A percentile compares a stretch with the other conserved stretches of the same genome.
These are phyloP conservation scores for Dexiosoma caninum DNA, from an alignment of 2,888 invertebrate species.

Conservation along the genomic window DNA sequence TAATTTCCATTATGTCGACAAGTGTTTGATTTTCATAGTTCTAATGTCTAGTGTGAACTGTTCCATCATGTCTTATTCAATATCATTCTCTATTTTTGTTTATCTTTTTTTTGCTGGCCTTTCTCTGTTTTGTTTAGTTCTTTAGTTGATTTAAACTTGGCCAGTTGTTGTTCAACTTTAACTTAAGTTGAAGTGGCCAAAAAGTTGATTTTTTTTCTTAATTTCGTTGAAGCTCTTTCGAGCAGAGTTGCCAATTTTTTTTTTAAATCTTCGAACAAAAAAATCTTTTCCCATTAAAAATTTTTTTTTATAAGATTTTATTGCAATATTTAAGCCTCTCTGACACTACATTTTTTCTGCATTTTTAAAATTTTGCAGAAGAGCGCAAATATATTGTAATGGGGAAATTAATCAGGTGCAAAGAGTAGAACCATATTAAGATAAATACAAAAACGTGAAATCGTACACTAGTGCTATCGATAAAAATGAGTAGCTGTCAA, in stretches of 20 bases:
- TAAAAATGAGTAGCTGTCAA: too few relatives aligned
- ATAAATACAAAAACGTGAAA: too few relatives aligned
- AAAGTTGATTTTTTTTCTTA: background rate
- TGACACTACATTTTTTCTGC: too few relatives aligned
- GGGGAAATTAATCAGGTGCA: too few relatives aligned
- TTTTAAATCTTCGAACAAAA: background rate
- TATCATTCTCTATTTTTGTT: conserved; percentile 23
- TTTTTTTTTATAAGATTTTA: too few relatives aligned
- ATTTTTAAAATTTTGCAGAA: too few relatives aligned
- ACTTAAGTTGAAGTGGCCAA: conserved; percentile 41
- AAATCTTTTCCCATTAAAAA: too few relatives aligned
- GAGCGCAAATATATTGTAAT: too few relatives aligned
- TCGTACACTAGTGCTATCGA: too few relatives aligned
- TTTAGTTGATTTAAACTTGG: conserved; percentile 40
- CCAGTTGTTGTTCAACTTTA: conserved; percentile 36
- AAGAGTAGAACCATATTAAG: too few relatives aligned
- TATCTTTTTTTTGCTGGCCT: conserved; percentile 21
- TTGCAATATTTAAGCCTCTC: too few relatives aligned
- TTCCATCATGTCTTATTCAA: background rate
- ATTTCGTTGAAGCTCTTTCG: background rate
- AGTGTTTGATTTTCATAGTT: background rate
- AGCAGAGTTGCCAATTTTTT: conserved; percentile 7
- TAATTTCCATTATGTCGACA: too few relatives aligned
- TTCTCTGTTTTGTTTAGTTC: conserved; percentile 18
- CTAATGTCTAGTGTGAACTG: conserved; percentile 12